These are phyloP conservation scores for Sinella curviseta DNA, from an alignment of 1,140 invertebrate genomes.

Conservation along the genomic window DNA sequence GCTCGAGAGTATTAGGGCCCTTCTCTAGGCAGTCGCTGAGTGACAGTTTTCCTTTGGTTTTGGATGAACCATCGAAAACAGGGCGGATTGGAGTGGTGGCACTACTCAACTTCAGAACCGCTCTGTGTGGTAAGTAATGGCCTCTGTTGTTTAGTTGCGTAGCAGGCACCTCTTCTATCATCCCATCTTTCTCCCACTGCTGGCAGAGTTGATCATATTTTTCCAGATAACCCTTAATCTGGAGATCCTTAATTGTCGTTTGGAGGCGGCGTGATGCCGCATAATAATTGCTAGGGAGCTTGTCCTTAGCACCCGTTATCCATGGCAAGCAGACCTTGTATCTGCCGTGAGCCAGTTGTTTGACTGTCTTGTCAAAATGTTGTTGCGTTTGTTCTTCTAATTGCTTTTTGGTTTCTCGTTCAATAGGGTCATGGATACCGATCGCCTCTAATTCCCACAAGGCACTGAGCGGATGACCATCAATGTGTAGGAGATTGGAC, in stretches of 20 bases:
- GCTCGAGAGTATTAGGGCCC: constrained; percentile 54
- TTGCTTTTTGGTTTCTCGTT: background rate
- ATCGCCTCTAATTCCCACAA: constrained; percentile 1
- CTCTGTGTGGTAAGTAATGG: constrained; percentile 49
- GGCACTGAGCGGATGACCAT: no score
- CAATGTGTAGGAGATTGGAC: no score
- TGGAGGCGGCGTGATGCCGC: background rate
- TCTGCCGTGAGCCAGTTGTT: background rate
- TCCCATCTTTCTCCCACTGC: background rate
- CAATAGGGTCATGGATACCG: background rate
- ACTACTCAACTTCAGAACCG: constrained; percentile 47
- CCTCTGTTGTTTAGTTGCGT: background rate
- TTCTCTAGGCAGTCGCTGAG: constrained; percentile 48
- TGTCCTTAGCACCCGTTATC: background rate
- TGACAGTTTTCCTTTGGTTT: constrained; percentile 38
- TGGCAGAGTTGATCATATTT: background rate
- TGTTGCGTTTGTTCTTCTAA: background rate
- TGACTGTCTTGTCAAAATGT: constrained; percentile 8
- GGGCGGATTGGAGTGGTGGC: constrained; percentile 45
- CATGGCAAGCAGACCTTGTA: background rate
- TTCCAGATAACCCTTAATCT: background rate
- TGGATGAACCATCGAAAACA: constrained; percentile 48
- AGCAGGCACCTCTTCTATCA: background rate
- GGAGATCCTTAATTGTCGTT: background rate
- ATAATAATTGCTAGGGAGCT: background rate